phyloP scores from a whole-genome alignment of 2,797 vertebrate genomes.

The Loriculus beryllinus region DNA sequence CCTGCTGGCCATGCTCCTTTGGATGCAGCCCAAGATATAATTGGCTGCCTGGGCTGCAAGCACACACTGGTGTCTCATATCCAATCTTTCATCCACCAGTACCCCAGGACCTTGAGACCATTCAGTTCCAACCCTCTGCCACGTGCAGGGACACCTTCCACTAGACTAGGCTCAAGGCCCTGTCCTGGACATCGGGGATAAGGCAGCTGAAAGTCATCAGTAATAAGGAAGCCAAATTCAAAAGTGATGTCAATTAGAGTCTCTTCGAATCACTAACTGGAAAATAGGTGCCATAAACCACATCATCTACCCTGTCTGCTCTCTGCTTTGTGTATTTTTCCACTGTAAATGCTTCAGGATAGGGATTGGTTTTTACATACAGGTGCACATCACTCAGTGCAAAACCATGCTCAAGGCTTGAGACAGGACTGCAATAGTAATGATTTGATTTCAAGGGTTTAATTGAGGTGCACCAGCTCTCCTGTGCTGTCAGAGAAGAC shows the following conservation, averaged over 20 bases:
- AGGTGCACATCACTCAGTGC: accelerated
- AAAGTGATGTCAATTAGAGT: not conserved
- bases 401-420: not conserved
- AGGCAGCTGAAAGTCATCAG: not conserved
- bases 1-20: not conserved
- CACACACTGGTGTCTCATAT: not conserved
- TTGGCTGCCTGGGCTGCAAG: too few species aligned
- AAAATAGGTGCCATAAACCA: not conserved
- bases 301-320: not conserved
- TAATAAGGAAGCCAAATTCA: not conserved
- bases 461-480: not conserved
- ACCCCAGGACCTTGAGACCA: not conserved
- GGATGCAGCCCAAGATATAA: not conserved
- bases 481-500: not conserved
- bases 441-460: not conserved
- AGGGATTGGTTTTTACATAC: not conserved
- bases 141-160: not conserved
- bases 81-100: not conserved
- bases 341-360: not conserved
- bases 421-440: not conserved
- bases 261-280: not conserved
- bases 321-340: not conserved
- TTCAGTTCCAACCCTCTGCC: not conserved
- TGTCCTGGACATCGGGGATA: not conserved
- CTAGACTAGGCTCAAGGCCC: not conserved